These are phyloP conservation scores for Mystacornis crossleyi DNA, from an alignment of 2,113 vertebrate genomes.

Conservation along the genomic window DNA sequence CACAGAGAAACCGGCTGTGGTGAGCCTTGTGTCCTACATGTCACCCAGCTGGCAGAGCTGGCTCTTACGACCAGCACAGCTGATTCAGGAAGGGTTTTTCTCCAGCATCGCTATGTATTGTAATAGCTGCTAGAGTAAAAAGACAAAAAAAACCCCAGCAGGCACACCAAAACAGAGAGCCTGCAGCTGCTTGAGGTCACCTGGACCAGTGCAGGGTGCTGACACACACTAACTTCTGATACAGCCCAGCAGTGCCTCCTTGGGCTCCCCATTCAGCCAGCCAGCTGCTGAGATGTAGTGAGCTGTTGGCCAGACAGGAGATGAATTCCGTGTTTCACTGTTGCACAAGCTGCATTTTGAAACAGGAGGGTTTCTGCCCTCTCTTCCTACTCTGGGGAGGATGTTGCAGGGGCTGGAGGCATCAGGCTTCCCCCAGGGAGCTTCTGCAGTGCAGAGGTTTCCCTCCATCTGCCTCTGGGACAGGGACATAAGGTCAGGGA, in stretches of 20 bases:
- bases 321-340: not conserved
- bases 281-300: not conserved
- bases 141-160: not conserved
- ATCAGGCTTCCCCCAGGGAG: not conserved
- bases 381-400: not conserved
- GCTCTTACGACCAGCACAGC: not conserved
- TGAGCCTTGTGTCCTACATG: not conserved
- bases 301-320: not conserved
- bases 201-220: not conserved
- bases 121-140: not conserved
- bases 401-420: not conserved
- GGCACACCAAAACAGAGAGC: not conserved
- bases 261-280: not conserved
- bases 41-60: not conserved
- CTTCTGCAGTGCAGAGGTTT: not conserved
- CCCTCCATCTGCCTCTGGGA: not conserved
- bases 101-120: not conserved
- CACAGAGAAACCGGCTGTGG: rapidly evolving
- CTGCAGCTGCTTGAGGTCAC: not conserved
- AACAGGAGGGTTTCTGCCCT: not conserved
- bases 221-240: not conserved
- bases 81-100: not conserved
- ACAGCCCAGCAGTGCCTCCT: not conserved
- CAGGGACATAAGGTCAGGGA: not conserved
- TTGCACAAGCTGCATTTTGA: not conserved